phyloP scores from a whole-genome alignment of 2,797 vertebrate species.

The Gobionotothen gibberifrons region DNA sequence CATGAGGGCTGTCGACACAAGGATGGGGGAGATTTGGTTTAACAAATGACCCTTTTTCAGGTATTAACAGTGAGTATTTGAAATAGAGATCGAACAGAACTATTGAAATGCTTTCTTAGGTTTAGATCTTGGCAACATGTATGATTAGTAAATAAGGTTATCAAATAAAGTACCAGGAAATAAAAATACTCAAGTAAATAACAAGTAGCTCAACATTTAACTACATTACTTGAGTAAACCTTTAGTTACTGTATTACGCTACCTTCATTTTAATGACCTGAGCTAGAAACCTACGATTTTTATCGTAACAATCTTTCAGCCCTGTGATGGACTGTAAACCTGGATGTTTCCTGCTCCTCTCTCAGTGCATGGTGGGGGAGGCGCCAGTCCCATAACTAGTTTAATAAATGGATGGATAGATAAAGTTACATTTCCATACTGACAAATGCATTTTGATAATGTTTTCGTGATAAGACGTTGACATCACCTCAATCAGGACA shows the following conservation, averaged over 20 bases:
- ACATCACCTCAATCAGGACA: constrained; percentile 5
- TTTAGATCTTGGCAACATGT: background rate
- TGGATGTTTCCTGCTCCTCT: background rate
- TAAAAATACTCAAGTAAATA: no score
- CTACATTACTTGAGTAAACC: no score
- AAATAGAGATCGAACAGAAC: constrained; percentile 2
- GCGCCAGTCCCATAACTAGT: background rate
- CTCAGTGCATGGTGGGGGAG: background rate
- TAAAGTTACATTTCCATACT: constrained; percentile 4
- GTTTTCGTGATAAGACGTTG: background rate
- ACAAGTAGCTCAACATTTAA: no score
- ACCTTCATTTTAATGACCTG: background rate
- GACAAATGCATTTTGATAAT: background rate
- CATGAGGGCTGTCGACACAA: constrained; percentile 54
- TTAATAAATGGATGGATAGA: constrained; percentile 8
- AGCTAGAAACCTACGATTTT: background rate
- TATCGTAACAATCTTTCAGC: constrained; percentile 1
- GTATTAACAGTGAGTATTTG: constrained; percentile 15
- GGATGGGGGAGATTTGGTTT: constrained; percentile 60
- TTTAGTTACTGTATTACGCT: no score
- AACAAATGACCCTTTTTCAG: constrained; percentile 47
- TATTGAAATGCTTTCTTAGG: background rate
- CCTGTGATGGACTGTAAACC: background rate
- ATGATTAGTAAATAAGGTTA: no score
- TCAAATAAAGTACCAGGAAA: no score